Evolutionary conservation across 2,797 vertebrate genomes (phyloP).

Genomic region (Myoxocephalus aenaeus): DNA sequence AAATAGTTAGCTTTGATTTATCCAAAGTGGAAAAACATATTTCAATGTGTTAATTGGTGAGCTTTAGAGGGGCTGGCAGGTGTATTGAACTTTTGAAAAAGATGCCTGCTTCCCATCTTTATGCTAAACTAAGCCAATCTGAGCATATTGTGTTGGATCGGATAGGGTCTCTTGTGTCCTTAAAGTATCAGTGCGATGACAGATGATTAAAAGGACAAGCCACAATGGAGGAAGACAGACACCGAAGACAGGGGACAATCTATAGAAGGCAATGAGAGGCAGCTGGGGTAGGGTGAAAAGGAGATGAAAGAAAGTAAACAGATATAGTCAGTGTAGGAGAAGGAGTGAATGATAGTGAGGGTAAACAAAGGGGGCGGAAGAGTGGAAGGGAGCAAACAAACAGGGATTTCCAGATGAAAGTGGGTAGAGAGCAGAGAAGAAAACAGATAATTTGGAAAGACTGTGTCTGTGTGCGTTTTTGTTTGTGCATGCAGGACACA

Average conservation of each 20-base stretch:
- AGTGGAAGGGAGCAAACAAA: conserved; percentile 53
- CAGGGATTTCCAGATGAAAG: conserved; percentile 58
- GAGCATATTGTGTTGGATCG: background rate
- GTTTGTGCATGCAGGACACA: conserved; percentile 8
- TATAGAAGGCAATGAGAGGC: conserved; percentile 30
- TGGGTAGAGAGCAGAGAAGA: conserved; percentile 46
- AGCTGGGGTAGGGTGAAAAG: conserved; percentile 1
- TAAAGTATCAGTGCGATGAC: conserved; percentile 39
- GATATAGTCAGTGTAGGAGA: conserved; percentile 8
- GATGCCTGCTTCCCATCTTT: background rate
- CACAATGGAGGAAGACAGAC: conserved; percentile 48
- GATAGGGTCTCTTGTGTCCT: conserved; percentile 19
- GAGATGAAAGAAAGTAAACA: conserved; percentile 46
- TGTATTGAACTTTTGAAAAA: background rate
- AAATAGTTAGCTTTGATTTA: background rate
- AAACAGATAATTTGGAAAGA: conserved; percentile 55
- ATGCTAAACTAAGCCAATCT: background rate
- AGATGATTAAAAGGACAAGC: conserved; percentile 55
- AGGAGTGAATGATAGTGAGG: conserved; percentile 15
- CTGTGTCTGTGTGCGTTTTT: conserved; percentile 11
- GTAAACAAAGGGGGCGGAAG: conserved; percentile 41
- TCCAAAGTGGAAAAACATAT: background rate
- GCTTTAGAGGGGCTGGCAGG: background rate
- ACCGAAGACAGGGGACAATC: conserved; percentile 49
- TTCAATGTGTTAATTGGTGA: background rate